These are phyloP conservation scores for Tinea pellionella DNA, from an alignment of 2,888 invertebrate species.

Conservation along the genomic window DNA sequence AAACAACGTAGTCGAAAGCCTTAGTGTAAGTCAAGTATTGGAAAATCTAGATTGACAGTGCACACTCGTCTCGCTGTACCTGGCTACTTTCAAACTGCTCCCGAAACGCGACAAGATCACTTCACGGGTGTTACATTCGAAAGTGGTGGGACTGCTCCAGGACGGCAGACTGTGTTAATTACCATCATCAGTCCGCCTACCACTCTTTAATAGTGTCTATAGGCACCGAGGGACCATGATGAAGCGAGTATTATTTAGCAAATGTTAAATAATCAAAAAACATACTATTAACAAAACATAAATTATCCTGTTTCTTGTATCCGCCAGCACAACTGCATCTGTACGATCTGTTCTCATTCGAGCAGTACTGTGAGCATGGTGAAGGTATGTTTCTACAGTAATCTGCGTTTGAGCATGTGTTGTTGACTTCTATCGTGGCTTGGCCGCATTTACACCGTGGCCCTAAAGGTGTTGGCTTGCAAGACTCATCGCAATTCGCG, in stretches of 20 bases:
- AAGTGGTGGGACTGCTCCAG: too few relatives aligned
- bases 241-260: too few relatives aligned
- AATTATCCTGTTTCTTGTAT: constrained; percentile 60
- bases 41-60: too few relatives aligned
- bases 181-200: too few relatives aligned
- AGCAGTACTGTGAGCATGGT: constrained; percentile 77
- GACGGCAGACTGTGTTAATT: too few relatives aligned
- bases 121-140: too few relatives aligned
- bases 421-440: constrained; percentile 36
- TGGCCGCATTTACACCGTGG: constrained; percentile 68
- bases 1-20: neutral
- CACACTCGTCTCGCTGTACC: too few relatives aligned
- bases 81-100: too few relatives aligned
- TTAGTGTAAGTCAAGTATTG: neutral
- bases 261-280: too few relatives aligned
- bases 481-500: constrained; percentile 39
- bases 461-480: constrained; percentile 32
- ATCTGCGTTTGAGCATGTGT: constrained; percentile 70
- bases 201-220: too few relatives aligned
- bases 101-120: too few relatives aligned
- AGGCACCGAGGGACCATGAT: too few relatives aligned
- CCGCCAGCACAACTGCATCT: constrained; percentile 73
- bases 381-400: constrained; percentile 73
- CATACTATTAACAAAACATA: constrained; percentile 26
- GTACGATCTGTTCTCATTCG: constrained; percentile 70